Evolutionary conservation across 2,888 invertebrate genomes (phyloP), one percentile per base, ranked within the genome.

Genomic region (Selenia dentaria): DNA sequence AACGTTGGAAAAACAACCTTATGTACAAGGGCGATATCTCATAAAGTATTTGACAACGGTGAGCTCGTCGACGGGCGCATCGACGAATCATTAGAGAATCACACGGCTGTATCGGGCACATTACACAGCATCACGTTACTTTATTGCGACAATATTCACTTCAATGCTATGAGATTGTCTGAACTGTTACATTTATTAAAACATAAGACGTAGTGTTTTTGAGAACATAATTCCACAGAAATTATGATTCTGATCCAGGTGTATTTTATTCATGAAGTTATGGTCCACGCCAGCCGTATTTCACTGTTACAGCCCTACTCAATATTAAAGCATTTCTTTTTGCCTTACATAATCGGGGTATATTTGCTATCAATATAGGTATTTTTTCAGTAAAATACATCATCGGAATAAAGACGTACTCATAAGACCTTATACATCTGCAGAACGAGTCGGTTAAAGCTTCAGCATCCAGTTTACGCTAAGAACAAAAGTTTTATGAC

Each of bases 231-330:
- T 8, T 22, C 22, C 6, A 8, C 22, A 22, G 8, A 22, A 22
- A 22, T 22, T 22, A 25, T 25, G 14, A 11, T 25, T 27, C 26
- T 24, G 32, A 34, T 16, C 33, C 38, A 31, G 38, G 24, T 28
- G 38, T 44, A 11, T 38, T 38, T 44, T 34, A 44, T 44, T 44
- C 33, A 44, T 44, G 33, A 33, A 44, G 16, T 44, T 38, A 38
- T 38, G 33, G 37, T 44, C 37, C 27, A 38, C 28, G 44, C 22
- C 37, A 25, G 38, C 28, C 44, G 33, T 38, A 27, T 24, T 27
- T 44, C 37, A 20, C 27, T 22, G 22, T 38, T 20, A 20, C 38
- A 34, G 38, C 22, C 24, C 31, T 31, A 31, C 24, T 16, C 12
- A 44, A 44, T 44, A 44, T 44, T 38, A 28, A 44, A 22, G 38